Evolutionary conservation across 1,140 invertebrate genomes (phyloP).

Genomic region (Drosophila ficusphila): DNA sequence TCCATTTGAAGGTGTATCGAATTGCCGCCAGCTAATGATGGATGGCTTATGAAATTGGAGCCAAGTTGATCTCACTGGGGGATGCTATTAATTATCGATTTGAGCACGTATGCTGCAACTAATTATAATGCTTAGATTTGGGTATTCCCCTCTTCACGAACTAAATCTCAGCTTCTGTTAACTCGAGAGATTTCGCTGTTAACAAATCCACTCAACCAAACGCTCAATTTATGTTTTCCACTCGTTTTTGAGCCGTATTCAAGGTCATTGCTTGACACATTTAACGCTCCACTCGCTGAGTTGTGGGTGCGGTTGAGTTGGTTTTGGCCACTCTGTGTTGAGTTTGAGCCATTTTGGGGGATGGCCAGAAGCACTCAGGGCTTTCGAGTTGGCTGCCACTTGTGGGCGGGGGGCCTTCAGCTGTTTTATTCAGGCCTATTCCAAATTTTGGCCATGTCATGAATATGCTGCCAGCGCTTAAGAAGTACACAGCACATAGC

Average conservation of each 20-base stretch:
- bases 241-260: conserved; percentile 53
- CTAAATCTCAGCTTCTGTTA: conserved; percentile 15
- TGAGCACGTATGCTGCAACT: conserved; percentile 16
- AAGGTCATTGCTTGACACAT: conserved; percentile 76
- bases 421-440: conserved; percentile 60
- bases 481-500: conserved; percentile 24
- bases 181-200: background rate
- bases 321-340: conserved; percentile 6
- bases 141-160: background rate
- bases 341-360: conserved; percentile 27
- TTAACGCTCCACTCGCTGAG: conserved; percentile 52
- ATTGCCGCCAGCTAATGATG: conserved; percentile 42
- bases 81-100: conserved; percentile 29
- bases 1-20: conserved; percentile 2
- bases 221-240: background rate
- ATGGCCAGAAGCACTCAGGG: conserved; percentile 1
- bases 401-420: conserved; percentile 34
- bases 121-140: conserved; percentile 20
- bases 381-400: conserved; percentile 12
- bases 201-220: background rate
- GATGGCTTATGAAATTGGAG: conserved; percentile 18
- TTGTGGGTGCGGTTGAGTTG: conserved; percentile 75
- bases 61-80: conserved; percentile 1
- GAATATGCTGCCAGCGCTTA: conserved; percentile 62
- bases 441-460: conserved; percentile 73